Conservation (phyloP, 2,888 invertebrate species). For the Meiosimyza decipiens region DNA sequence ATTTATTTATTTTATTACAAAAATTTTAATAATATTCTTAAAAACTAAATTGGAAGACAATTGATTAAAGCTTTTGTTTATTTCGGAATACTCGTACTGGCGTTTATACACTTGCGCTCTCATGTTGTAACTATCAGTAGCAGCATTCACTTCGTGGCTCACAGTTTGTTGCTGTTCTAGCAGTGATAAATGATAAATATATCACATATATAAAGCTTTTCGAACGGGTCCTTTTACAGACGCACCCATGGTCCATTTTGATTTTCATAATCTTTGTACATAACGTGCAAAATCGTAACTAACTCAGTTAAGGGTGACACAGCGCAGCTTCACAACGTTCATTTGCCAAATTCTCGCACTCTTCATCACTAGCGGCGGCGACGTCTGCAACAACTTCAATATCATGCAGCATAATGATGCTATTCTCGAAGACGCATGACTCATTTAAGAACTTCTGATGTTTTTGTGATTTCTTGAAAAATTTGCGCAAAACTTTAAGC, state of each 20-base stretch:
- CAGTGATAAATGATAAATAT: conserved; percentile 16
- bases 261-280: background rate
- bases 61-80: too few species aligned
- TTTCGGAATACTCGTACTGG: too few species aligned
- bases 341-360: conserved; percentile 50
- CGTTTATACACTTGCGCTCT: too few species aligned
- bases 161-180: conserved; percentile 11
- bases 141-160: conserved; percentile 22
- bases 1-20: too few species aligned
- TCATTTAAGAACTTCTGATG: conserved; percentile 36
- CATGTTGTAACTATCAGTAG: background rate
- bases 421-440: conserved; percentile 6
- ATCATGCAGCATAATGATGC: conserved; percentile 1
- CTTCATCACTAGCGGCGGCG: conserved; percentile 45
- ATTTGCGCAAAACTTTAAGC: conserved; percentile 49
- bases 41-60: too few species aligned
- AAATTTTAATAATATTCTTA: too few species aligned
- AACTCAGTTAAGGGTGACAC: background rate
- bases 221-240: conserved; percentile 43
- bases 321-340: conserved; percentile 47
- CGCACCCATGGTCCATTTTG: conserved; percentile 24
- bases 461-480: conserved; percentile 44
- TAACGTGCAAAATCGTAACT: background rate
- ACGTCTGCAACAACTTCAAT: conserved; percentile 23
- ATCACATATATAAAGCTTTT: conserved; percentile 39